Conservation (phyloP, 2,113 vertebrate genomes). For the Prunella himalayana region DNA sequence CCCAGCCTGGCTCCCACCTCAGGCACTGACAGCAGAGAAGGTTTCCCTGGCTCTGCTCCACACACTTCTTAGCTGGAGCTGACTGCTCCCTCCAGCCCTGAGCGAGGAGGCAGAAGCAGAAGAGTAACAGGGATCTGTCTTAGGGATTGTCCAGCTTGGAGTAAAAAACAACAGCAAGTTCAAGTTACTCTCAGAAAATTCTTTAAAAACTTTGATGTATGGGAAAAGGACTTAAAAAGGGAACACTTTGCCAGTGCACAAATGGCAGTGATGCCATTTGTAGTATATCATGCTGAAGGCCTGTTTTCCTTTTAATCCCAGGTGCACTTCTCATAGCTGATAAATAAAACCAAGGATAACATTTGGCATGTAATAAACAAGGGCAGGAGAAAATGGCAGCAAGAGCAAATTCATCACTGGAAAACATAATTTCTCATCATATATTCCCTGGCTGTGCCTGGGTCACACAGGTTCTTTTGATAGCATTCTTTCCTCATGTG, state of each 20-base stretch:
- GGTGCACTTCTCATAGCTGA: not conserved
- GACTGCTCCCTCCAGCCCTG: too few relatives aligned
- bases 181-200: not conserved
- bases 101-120: not conserved
- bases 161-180: not conserved
- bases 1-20: too few relatives aligned
- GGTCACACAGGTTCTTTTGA: not conserved
- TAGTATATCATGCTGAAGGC: not conserved
- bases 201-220: not conserved
- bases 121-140: fast-evolving
- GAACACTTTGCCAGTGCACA: not conserved
- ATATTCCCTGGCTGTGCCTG: not conserved
- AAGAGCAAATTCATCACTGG: not conserved
- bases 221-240: not conserved
- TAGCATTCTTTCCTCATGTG: not conserved
- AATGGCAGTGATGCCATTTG: not conserved
- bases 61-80: not conserved
- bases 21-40: not conserved
- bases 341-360: not conserved
- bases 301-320: not conserved
- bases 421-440: not conserved
- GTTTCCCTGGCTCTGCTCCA: not conserved
- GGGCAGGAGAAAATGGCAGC: not conserved
- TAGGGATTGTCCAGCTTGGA: not conserved
- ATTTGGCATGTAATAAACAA: not conserved